Percentiles rank a stretch among this genome's conserved stretches.
phyloP scores from a whole-genome alignment of 2,797 vertebrate genomes.

The Notamacropus eugenii region DNA sequence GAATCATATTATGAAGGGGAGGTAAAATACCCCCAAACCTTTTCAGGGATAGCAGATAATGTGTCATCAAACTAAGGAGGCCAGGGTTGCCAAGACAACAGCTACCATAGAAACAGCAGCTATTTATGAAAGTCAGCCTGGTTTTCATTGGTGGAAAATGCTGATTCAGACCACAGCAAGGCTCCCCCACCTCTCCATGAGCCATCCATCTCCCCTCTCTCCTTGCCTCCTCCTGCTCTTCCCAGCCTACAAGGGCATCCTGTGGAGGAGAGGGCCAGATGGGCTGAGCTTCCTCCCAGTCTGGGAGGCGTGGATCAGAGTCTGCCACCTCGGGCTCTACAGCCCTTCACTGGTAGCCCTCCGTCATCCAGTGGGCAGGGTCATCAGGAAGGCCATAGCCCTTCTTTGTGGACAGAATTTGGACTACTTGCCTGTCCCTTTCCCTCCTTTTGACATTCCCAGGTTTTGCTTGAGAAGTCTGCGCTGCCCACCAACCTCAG shows the following conservation, averaged over 20 bases:
- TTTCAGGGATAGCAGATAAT: constrained; percentile 71
- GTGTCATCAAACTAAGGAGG: constrained; percentile 72
- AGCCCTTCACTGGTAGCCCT: neutral
- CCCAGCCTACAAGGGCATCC: neutral
- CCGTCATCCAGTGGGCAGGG: neutral
- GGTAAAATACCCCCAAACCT: constrained; percentile 36
- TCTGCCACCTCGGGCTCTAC: no score
- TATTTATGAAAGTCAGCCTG: constrained; percentile 71
- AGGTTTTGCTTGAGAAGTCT: neutral
- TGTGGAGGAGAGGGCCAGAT: neutral
- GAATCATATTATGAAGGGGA: neutral
- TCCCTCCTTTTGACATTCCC: neutral
- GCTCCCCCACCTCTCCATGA: neutral
- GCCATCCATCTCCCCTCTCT: neutral
- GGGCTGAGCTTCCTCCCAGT: neutral
- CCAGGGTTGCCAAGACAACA: constrained; percentile 77
- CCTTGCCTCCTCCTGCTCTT: neutral
- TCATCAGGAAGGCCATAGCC: neutral
- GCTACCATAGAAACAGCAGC: constrained; percentile 81
- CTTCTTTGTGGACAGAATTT: neutral
- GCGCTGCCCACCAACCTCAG: neutral
- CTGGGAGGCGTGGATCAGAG: neutral
- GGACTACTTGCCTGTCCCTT: neutral
- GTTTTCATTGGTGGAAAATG: constrained; percentile 75
- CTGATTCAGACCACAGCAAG: constrained; percentile 66